Conservation (phyloP, 2,797 vertebrate species). For the Rhinella marina region DNA sequence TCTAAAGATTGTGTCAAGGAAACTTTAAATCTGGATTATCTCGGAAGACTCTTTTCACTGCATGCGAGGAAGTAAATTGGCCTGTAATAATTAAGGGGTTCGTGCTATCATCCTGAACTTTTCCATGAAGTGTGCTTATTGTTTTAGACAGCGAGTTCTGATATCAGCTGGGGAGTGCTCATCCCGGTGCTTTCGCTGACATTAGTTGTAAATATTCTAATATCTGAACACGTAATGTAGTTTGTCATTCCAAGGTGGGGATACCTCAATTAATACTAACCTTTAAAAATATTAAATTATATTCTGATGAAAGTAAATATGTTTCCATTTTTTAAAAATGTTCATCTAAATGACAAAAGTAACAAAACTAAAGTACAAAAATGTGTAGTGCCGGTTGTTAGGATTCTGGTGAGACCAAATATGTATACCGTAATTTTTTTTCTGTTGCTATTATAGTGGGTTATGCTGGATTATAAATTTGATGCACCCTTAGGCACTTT, state of each 20-base stretch:
- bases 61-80: conserved; percentile 56
- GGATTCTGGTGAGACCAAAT: too few relatives aligned
- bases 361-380: too few relatives aligned
- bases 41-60: conserved; percentile 49
- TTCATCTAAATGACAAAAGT: too few relatives aligned
- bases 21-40: conserved; percentile 57
- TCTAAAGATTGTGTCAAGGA: conserved; percentile 57
- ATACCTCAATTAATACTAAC: background rate
- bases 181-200: background rate
- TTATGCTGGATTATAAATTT: too few relatives aligned
- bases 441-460: too few relatives aligned
- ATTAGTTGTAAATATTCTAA: background rate
- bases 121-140: conserved; percentile 35
- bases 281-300: too few relatives aligned
- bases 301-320: too few relatives aligned
- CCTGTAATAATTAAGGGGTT: conserved; percentile 51
- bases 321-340: too few relatives aligned
- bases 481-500: too few relatives aligned
- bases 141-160: conserved; percentile 34
- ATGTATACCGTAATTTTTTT: too few relatives aligned
- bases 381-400: too few relatives aligned
- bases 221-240: background rate
- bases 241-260: too few relatives aligned
- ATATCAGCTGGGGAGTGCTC: conserved; percentile 11
- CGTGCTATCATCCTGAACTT: conserved; percentile 44